phyloP scores from a whole-genome alignment of 2,888 invertebrate species.

The Cheilosia urbana region DNA sequence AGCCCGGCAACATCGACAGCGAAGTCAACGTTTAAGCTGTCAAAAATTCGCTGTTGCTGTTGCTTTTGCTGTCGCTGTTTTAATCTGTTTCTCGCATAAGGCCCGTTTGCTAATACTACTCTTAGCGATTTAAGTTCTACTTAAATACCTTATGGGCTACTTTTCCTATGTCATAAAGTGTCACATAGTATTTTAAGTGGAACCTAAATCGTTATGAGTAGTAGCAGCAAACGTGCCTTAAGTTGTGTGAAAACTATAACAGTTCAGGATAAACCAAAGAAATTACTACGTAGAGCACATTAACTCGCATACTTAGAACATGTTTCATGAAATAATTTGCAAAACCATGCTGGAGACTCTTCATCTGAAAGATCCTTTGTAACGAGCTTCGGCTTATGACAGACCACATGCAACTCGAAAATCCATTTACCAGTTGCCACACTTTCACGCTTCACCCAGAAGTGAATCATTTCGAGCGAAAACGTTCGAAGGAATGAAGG shows the following conservation, averaged over 20 bases:
- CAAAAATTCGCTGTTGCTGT: too few species aligned
- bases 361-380: slow-evolving; percentile 56
- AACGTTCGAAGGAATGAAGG: slow-evolving; percentile 52
- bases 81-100: too few species aligned
- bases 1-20: too few species aligned
- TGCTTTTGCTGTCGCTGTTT: too few species aligned
- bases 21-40: too few species aligned
- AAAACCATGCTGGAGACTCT: slow-evolving; percentile 44
- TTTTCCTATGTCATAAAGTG: too few species aligned
- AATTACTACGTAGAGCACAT: slow-evolving; percentile 20
- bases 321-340: slow-evolving; percentile 28
- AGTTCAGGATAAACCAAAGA: neutral
- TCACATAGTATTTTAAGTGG: too few species aligned
- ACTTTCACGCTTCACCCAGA: neutral
- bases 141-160: too few species aligned
- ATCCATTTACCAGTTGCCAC: slow-evolving; percentile 32
- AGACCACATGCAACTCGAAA: slow-evolving; percentile 24
- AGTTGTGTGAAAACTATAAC: neutral
- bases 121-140: too few species aligned
- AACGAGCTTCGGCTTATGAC: slow-evolving; percentile 31
- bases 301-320: slow-evolving; percentile 15
- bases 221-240: too few species aligned
- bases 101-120: too few species aligned
- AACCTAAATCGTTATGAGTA: too few species aligned
- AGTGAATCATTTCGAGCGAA: slow-evolving; percentile 51